Evolutionary conservation across 1,140 invertebrate species (phyloP).

Genomic region (Bombyx mori): DNA sequence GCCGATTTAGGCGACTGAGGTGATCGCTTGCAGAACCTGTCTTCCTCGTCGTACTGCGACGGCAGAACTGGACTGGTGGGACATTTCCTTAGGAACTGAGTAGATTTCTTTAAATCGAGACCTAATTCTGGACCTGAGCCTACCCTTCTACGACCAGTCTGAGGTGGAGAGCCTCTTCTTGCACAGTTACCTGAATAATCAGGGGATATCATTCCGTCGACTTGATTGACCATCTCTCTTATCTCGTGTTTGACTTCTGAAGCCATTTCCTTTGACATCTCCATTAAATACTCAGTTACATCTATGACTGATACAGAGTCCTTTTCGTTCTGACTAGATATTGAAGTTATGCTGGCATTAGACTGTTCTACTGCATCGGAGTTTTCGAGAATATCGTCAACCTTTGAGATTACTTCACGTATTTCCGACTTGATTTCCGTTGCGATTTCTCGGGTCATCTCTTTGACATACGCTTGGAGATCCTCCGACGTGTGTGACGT

Average conservation of each 20-base stretch:
- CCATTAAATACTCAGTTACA: conserved; percentile 82
- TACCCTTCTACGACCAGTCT: conserved; percentile 49
- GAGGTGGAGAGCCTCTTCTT: conserved; percentile 58
- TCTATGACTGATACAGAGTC: conserved; percentile 81
- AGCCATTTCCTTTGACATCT: conserved; percentile 83
- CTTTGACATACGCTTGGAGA: conserved; percentile 80
- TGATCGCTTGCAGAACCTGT: conserved; percentile 35
- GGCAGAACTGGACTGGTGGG: conserved; percentile 62
- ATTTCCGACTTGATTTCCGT: conserved; percentile 88
- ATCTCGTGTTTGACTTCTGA: conserved; percentile 85
- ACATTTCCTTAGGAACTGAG: conserved; percentile 54
- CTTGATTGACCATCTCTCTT: conserved; percentile 78
- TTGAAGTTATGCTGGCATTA: conserved; percentile 56
- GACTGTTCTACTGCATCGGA: conserved; percentile 68
- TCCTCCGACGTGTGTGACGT: conserved; percentile 76
- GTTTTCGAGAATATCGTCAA: conserved; percentile 82
- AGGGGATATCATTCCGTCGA: conserved; percentile 79
- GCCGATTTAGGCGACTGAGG: conserved; percentile 56
- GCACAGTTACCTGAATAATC: conserved; percentile 50
- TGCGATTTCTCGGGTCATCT: conserved; percentile 82
- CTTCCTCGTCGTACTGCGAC: conserved; percentile 39
- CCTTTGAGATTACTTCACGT: conserved; percentile 82
- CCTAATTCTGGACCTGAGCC: conserved; percentile 61
- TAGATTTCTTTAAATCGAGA: conserved; percentile 44
- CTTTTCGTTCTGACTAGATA: conserved; percentile 63